Percentiles rank a stretch among this genome's conserved stretches.
These are phyloP conservation scores for Sclerodermus sp. DNA, from an alignment of 2,888 invertebrate genomes.

Conservation along the genomic window DNA sequence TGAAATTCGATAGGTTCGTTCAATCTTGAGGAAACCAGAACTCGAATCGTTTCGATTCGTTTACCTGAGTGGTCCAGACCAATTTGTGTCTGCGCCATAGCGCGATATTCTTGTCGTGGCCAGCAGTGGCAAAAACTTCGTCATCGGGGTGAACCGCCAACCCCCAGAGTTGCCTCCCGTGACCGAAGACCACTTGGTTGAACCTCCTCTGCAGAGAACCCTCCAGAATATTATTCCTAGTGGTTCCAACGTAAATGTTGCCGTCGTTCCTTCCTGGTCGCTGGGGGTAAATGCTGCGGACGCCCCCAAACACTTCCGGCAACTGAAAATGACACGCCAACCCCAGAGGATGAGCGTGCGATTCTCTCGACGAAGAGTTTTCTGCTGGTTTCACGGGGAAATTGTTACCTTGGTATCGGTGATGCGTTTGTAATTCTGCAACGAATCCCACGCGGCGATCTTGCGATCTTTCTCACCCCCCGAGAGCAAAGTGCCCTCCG, in stretches of 20 bases:
- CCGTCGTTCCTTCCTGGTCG: constrained; percentile 86
- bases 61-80: constrained; percentile 82
- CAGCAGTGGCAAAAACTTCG: constrained; percentile 89
- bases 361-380: too few species aligned
- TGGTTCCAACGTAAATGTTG: constrained; percentile 88
- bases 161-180: constrained; percentile 85
- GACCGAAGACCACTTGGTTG: constrained; percentile 84
- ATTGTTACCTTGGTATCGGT: constrained; percentile 84
- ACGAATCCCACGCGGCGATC: constrained; percentile 89
- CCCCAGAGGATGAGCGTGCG: too few species aligned
- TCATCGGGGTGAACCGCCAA: constrained; percentile 88
- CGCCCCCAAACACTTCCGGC: constrained; percentile 85
- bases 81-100: constrained; percentile 88
- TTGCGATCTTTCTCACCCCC: constrained; percentile 89
- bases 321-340: constrained; percentile 71
- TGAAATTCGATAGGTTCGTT: constrained; percentile 37
- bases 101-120: constrained; percentile 87
- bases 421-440: constrained; percentile 86
- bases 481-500: constrained; percentile 86
- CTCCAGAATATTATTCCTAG: constrained; percentile 85
- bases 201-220: constrained; percentile 88
- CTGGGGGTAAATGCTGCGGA: constrained; percentile 86
- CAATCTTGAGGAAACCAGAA: not conserved
- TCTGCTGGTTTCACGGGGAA: too few species aligned
- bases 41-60: too few species aligned